A percentile compares a stretch with the other conserved stretches of the same genome.
phyloP scores from a whole-genome alignment of 2,113 vertebrate species.

The Actinemys pallida region DNA sequence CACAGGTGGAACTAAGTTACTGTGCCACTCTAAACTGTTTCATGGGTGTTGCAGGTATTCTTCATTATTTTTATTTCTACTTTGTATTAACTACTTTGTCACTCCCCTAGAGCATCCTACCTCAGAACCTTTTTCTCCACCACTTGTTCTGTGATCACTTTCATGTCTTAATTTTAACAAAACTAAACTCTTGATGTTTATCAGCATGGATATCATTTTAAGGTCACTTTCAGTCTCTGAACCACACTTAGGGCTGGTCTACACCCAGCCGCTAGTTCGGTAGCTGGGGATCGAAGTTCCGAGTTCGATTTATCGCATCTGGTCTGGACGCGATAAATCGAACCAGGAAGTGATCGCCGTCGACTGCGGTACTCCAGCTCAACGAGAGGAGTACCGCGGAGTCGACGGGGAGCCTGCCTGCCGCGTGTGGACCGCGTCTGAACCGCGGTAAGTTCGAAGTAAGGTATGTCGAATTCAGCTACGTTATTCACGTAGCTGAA shows the following conservation, averaged over 20 bases:
- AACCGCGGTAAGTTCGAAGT: too few species aligned
- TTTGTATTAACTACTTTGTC: conserved; percentile 19
- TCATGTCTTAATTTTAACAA: conserved; percentile 9
- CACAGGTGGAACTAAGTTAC: conserved; percentile 13
- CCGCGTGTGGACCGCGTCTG: too few species aligned
- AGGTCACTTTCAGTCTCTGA: conserved; percentile 49
- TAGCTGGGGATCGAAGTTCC: too few species aligned
- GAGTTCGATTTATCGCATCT: too few species aligned
- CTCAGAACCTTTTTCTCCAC: conserved; percentile 38
- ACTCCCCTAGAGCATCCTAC: conserved; percentile 51
- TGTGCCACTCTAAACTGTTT: conserved; percentile 1
- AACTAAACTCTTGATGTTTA: conserved; percentile 12
- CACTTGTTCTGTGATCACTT: conserved; percentile 30
- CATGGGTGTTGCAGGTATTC: conserved; percentile 16
- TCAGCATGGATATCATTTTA: conserved; percentile 28
- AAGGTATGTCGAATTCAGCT: too few species aligned
- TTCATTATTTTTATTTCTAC: conserved; percentile 4
- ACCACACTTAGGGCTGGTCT: not conserved
- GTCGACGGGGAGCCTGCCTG: too few species aligned
- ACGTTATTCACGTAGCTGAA: too few species aligned
- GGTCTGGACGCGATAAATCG: too few species aligned
- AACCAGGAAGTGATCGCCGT: too few species aligned
- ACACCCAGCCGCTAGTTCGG: too few species aligned
- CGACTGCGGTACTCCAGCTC: too few species aligned
- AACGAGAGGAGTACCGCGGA: too few species aligned